These are phyloP conservation scores for Meteorus sp. DNA, from an alignment of 1,140 invertebrate genomes.

Conservation along the genomic window DNA sequence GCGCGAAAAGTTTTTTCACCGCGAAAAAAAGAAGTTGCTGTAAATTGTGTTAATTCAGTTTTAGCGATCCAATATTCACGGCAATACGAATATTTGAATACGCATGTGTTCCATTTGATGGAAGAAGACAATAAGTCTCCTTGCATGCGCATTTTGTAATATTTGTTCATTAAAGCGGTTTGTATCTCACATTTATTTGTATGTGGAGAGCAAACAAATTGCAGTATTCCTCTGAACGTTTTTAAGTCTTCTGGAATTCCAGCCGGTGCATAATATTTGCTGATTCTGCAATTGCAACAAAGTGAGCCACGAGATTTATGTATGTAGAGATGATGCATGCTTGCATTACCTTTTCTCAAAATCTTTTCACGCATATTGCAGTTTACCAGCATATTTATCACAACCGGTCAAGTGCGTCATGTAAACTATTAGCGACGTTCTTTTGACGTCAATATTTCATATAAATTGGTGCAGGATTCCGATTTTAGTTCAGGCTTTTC, in stretches of 20 bases:
- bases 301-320: not conserved
- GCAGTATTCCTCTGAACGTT: not conserved
- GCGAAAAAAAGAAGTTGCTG: too few relatives aligned
- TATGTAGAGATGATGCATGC: not conserved
- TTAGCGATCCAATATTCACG: too few relatives aligned
- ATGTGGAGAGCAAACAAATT: too few relatives aligned
- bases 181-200: too few relatives aligned
- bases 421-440: constrained; percentile 50
- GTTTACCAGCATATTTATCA: constrained; percentile 53
- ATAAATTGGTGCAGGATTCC: constrained; percentile 44
- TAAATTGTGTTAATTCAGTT: too few relatives aligned
- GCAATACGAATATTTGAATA: too few relatives aligned
- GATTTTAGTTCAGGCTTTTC: constrained; percentile 28
- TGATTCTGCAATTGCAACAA: not conserved
- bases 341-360: not conserved
- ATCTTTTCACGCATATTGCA: not conserved
- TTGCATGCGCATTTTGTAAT: too few relatives aligned
- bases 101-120: too few relatives aligned
- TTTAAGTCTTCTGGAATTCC: not conserved
- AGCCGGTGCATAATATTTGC: not conserved
- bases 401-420: constrained; percentile 43
- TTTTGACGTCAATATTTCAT: constrained; percentile 53
- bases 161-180: too few relatives aligned
- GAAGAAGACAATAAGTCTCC: too few relatives aligned
- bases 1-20: too few relatives aligned